Evolutionary conservation across 2,113 vertebrate genomes (phyloP).

Genomic region (Melanocharis versteri): DNA sequence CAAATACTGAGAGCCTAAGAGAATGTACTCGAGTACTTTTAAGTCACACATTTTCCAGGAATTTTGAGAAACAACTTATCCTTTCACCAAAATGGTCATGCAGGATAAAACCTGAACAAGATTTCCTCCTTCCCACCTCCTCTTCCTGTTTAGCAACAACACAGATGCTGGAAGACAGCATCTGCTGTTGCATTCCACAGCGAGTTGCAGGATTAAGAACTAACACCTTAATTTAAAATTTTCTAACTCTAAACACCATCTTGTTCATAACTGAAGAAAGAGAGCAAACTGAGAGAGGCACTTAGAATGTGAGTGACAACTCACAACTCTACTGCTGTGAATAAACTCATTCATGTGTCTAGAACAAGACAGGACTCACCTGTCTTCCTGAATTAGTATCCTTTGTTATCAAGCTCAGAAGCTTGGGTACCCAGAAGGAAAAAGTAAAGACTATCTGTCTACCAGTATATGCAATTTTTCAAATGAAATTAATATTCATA

Average conservation of each 20-base stretch:
- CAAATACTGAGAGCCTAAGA: neutral
- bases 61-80: neutral
- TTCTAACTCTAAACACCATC: neutral
- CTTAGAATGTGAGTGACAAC: neutral
- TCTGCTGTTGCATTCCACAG: neutral
- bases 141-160: neutral
- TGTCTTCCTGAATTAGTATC: neutral
- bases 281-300: neutral
- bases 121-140: neutral
- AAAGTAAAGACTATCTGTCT: constrained; percentile 7
- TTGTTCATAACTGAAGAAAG: neutral
- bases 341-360: neutral
- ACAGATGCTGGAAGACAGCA: neutral
- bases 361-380: neutral
- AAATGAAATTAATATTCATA: constrained; percentile 45
- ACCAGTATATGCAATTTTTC: neutral
- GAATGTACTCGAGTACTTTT: neutral
- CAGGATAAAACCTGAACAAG: neutral
- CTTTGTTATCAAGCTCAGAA: neutral
- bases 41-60: neutral
- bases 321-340: neutral
- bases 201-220: neutral
- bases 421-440: neutral
- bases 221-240: constrained; percentile 15
- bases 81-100: neutral